Conservation (phyloP, 1,140 invertebrate genomes). For the Halesus radiatus region DNA sequence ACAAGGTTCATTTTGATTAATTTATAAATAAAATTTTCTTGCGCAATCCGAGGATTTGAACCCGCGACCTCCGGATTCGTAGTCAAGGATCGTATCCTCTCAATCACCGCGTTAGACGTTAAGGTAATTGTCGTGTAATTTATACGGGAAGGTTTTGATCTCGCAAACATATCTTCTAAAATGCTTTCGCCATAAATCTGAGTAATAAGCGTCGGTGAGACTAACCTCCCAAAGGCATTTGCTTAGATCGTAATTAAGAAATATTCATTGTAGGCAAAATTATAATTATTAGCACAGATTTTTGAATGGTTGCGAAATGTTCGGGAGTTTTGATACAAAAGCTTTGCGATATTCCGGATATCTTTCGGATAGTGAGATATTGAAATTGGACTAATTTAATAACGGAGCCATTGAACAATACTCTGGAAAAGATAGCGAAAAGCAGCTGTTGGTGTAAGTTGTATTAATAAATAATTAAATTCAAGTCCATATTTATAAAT, state of each 20-base stretch:
- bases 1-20: no score
- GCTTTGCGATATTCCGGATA: not conserved
- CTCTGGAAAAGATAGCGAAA: not conserved
- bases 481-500: no score
- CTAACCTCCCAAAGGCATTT: constrained; percentile 10
- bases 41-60: no score
- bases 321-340: constrained; percentile 12
- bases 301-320: not conserved
- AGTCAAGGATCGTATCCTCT: no score
- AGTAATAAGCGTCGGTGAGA: not conserved
- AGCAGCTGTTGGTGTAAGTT: no score
- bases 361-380: constrained; percentile 14
- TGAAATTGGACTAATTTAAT: constrained; percentile 18
- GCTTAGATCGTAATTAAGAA: constrained; percentile 31
- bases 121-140: no score
- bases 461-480: no score
- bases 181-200: not conserved
- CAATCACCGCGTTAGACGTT: no score
- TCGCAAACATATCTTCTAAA: no score
- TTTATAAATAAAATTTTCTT: no score
- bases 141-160: no score
- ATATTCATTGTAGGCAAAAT: constrained; percentile 27
- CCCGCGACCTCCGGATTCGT: no score
- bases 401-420: not conserved
- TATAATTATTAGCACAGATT: not conserved